Evolutionary conservation across 2,113 vertebrate species (phyloP).

Genomic region (Pygoscelis adeliae): DNA sequence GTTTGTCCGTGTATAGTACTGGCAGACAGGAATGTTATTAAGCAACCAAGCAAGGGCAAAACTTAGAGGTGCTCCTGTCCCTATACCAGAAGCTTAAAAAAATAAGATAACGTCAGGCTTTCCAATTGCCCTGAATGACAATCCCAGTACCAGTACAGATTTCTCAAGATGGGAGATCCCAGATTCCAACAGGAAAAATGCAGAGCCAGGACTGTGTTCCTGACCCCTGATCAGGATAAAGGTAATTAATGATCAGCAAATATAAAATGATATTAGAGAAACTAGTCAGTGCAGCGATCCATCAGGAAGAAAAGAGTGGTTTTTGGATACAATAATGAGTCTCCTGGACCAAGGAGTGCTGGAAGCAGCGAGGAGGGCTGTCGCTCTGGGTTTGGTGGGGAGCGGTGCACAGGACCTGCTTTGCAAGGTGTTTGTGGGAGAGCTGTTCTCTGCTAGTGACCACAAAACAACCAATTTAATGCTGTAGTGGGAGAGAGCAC

Average conservation of each 20-base stretch:
- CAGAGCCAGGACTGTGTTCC: neutral
- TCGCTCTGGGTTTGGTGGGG: neutral
- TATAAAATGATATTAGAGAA: neutral
- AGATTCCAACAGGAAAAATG: neutral
- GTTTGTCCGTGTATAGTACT: neutral
- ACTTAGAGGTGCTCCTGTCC: neutral
- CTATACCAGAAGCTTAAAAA: neutral
- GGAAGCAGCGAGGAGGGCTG: neutral
- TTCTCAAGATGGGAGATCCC: neutral
- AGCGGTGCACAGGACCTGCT: neutral
- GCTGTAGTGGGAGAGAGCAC: conserved; percentile 55
- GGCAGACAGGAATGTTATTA: neutral
- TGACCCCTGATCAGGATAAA: neutral
- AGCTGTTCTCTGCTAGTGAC: conserved; percentile 38
- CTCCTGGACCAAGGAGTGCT: neutral
- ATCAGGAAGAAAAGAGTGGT: neutral
- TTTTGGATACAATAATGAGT: neutral
- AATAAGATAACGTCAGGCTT: neutral
- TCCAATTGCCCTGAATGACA: neutral
- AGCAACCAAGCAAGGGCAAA: neutral
- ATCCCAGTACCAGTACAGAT: too few species aligned
- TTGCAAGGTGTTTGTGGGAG: conserved; percentile 65
- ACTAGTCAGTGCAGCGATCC: neutral
- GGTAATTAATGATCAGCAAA: neutral
- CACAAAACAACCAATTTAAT: conserved; percentile 39